Conservation (phyloP, 2,797 vertebrate species). For the Ceryle rudis region DNA sequence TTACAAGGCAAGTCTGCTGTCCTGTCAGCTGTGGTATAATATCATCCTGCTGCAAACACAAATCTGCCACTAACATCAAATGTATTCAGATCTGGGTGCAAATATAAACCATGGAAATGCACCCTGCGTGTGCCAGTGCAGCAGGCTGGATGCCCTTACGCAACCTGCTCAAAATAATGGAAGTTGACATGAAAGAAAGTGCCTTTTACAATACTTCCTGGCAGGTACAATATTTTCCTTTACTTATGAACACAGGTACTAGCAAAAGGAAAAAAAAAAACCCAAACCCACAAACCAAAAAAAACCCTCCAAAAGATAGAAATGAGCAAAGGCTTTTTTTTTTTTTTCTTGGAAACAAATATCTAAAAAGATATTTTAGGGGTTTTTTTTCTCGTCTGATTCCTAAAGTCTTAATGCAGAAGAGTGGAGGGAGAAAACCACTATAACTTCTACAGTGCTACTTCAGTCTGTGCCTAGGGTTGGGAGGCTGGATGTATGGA, state of each 20-base stretch:
- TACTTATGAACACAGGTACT: slow-evolving; percentile 46
- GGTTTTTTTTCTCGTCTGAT: neutral
- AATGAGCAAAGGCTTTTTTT: neutral
- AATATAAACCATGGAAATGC: neutral
- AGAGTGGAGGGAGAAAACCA: neutral
- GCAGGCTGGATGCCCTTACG: slow-evolving; percentile 37
- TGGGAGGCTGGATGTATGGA: neutral
- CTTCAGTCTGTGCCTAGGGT: neutral
- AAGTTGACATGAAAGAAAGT: slow-evolving; percentile 62
- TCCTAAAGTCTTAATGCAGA: neutral
- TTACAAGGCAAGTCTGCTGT: slow-evolving; percentile 7
- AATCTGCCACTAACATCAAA: slow-evolving; percentile 14
- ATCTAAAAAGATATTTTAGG: neutral
- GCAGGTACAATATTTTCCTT: slow-evolving; percentile 59
- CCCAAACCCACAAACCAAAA: too few relatives aligned
- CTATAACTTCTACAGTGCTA: neutral
- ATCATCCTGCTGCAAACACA: slow-evolving; percentile 53
- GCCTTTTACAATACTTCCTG: slow-evolving; percentile 53
- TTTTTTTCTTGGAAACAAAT: slow-evolving; percentile 32
- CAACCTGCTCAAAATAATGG: slow-evolving; percentile 63
- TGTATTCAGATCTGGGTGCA: slow-evolving; percentile 26
- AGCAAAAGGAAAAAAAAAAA: neutral
- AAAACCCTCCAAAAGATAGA: neutral
- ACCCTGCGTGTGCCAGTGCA: slow-evolving; percentile 2
- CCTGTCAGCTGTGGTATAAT: slow-evolving; percentile 28